Evolutionary conservation across 1,140 invertebrate species (phyloP).

Genomic region (Lasioglossum baleicum): DNA sequence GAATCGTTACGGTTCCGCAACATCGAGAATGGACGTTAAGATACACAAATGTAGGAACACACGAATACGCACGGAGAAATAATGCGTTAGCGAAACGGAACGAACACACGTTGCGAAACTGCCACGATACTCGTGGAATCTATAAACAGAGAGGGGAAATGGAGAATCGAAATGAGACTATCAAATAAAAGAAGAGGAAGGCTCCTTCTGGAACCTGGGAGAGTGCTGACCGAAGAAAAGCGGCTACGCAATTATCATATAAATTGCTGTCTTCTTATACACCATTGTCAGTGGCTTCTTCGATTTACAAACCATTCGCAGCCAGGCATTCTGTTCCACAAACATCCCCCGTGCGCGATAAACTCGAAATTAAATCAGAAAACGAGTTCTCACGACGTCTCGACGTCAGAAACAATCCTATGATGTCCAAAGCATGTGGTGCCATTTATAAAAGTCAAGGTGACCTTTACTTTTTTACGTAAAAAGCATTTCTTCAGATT

Average conservation of each 20-base stretch:
- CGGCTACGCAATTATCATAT: conserved; percentile 25
- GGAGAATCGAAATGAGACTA: background rate
- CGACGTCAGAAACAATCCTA: too few relatives aligned
- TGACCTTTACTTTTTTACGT: too few relatives aligned
- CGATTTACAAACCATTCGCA: background rate
- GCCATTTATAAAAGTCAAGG: too few relatives aligned
- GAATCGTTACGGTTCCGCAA: background rate
- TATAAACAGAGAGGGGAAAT: background rate
- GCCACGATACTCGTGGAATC: background rate
- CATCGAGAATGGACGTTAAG: background rate
- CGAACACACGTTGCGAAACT: background rate
- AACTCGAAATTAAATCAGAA: background rate
- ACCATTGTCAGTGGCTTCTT: background rate
- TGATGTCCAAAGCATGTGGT: too few relatives aligned
- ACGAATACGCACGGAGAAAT: background rate
- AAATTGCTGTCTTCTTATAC: conserved; percentile 22
- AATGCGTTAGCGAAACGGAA: background rate
- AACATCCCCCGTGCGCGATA: background rate
- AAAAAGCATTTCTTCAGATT: too few relatives aligned
- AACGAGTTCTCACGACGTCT: background rate
- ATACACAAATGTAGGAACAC: too few relatives aligned
- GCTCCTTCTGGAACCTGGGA: background rate
- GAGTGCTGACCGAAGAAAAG: background rate
- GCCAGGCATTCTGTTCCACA: background rate
- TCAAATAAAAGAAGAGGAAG: background rate